A percentile compares a stretch with the other conserved stretches of the same genome.
Conservation (phyloP, 2,113 vertebrate species). For the Sclerurus mexicanus region DNA sequence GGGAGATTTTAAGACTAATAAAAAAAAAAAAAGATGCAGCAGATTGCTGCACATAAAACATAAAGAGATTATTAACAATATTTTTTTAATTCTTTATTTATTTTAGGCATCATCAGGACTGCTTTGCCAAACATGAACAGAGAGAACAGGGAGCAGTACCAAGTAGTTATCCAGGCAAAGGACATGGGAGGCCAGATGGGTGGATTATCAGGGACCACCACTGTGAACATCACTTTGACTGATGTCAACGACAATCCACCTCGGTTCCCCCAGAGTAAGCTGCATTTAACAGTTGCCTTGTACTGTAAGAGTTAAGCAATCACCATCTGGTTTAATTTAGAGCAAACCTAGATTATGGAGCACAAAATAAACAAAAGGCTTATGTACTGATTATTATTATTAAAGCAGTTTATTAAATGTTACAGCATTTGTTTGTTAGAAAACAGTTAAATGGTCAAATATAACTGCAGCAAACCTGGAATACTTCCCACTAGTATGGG, state of each 20-base stretch:
- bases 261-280: slow-evolving; percentile 83
- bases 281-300: slow-evolving; percentile 10
- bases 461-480: neutral
- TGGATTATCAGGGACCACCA: slow-evolving; percentile 81
- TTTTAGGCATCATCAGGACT: slow-evolving; percentile 80
- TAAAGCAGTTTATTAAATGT: slow-evolving; percentile 47
- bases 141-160: slow-evolving; percentile 82
- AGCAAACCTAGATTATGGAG: slow-evolving; percentile 50
- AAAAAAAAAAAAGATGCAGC: neutral
- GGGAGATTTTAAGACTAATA: neutral
- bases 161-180: slow-evolving; percentile 84
- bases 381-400: slow-evolving; percentile 33
- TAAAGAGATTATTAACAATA: neutral
- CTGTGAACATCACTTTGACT: slow-evolving; percentile 80
- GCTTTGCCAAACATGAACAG: slow-evolving; percentile 84
- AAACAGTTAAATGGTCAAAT: neutral
- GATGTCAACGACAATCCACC: slow-evolving; percentile 85
- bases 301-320: slow-evolving; percentile 27
- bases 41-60: neutral
- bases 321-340: slow-evolving; percentile 64
- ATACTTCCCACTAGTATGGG: neutral
- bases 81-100: neutral
- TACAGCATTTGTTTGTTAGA: neutral
- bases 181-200: slow-evolving; percentile 87
- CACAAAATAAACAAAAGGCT: slow-evolving; percentile 30